Percentiles rank a stretch among this genome's conserved stretches.
Conservation (phyloP, 2,888 invertebrate genomes). For the Geotrupes spiniger region DNA sequence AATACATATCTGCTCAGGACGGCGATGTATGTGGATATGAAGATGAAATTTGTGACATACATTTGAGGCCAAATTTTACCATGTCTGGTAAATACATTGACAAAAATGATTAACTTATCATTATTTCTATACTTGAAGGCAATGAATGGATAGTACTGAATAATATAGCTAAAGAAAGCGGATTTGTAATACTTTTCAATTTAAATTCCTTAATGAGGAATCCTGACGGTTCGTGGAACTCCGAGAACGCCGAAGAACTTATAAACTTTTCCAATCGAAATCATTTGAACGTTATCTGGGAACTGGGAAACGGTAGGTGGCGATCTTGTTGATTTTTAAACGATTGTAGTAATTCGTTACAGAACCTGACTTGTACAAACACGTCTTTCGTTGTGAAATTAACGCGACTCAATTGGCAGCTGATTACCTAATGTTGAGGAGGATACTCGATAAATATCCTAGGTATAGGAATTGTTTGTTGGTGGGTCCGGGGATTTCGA, state of each 20-base stretch:
- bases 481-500: slow-evolving; percentile 69
- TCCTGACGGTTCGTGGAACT: slow-evolving; percentile 60
- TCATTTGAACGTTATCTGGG: slow-evolving; percentile 62
- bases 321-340: slow-evolving; percentile 3
- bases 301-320: slow-evolving; percentile 63
- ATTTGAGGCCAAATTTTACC: slow-evolving; percentile 49
- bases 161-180: slow-evolving; percentile 56
- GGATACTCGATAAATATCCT: slow-evolving; percentile 53
- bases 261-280: slow-evolving; percentile 60
- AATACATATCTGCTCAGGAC: slow-evolving; percentile 24
- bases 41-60: slow-evolving; percentile 44
- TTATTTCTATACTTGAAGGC: slow-evolving; percentile 42
- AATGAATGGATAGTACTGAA: slow-evolving; percentile 62
- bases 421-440: slow-evolving; percentile 60
- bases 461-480: slow-evolving; percentile 58
- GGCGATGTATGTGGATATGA: slow-evolving; percentile 47
- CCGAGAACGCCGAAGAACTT: slow-evolving; percentile 62
- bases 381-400: slow-evolving; percentile 60
- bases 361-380: slow-evolving; percentile 69
- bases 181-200: slow-evolving; percentile 66
- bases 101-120: not conserved
- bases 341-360: slow-evolving; percentile 17
- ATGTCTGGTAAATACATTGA: slow-evolving; percentile 39
- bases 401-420: slow-evolving; percentile 58
- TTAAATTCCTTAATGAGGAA: slow-evolving; percentile 65